Base-by-base conservation (phyloP, 2,113 vertebrate genomes). In the Gopherus evgoodei region DNA sequence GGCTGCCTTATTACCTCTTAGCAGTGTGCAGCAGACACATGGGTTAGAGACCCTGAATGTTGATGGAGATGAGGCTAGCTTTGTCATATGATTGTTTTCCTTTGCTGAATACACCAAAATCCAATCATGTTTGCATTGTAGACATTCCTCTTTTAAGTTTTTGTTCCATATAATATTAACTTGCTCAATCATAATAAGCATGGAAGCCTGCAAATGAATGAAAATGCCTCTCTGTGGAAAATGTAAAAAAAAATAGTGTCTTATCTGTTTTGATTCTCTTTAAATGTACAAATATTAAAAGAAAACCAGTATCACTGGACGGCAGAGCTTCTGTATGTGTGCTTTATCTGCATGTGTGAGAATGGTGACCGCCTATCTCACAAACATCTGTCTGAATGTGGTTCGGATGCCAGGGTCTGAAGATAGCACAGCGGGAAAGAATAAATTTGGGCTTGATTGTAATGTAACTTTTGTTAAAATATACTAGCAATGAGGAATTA, bases 331-430 rank as follows among this genome's bases (percentile, higher is more conserved):
- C 86, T 89, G 59, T 3, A 0, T 57, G 16, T 49, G n/a, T 27
- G 25, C 11, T 83, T 62, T 91, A 14, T 75, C 65, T 83, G 93
- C 89, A 87, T 91, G 57, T 93, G 83, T 93, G 69, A 83, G 82
- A 94, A 81, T 83, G 25, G 65, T 89, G 96, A 94, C 88, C 59
- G 54, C 91, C 84, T 95, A 85, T 93, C 94, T 83, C 59, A 53
- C 25, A 87, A 83, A 85, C 53, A 81, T 93, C 93, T 89, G 2
- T 69, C 17, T 72, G 83, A 95, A 52, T 91, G 69, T 0, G 0
- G 42, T 90, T 96, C 47, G 76, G 81, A 82, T 89, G 59, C n/a
- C 52, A 90, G 17, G n/a, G 16, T 69, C 62, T n/a, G 35, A 69
- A 69, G 31, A 31, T 69, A n/a, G 7, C 9, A 72, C n/a, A 72